Evolutionary conservation across 2,113 vertebrate species (phyloP).

Genomic region (Dissostichus mawsoni): DNA sequence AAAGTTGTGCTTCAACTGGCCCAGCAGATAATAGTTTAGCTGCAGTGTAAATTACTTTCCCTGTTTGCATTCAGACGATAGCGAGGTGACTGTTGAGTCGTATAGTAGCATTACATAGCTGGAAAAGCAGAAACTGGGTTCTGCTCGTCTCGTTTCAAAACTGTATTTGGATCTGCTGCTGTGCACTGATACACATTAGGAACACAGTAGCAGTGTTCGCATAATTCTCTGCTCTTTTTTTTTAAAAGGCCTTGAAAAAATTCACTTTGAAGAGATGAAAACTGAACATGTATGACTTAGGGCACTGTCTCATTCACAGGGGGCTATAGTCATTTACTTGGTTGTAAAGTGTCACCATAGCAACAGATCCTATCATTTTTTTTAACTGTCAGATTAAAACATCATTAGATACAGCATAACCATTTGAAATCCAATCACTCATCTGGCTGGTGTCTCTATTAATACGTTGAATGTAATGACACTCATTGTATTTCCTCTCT

Average conservation of each 20-base stretch:
- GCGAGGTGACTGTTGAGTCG: slow-evolving; percentile 48
- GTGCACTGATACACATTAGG: slow-evolving; percentile 23
- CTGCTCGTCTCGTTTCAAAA: slow-evolving; percentile 20
- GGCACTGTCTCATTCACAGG: background rate
- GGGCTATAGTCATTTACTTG: slow-evolving; percentile 16
- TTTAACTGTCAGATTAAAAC: slow-evolving; percentile 14
- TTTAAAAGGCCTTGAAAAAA: slow-evolving; percentile 9
- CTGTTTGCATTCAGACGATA: slow-evolving; percentile 26
- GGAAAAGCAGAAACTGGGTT: slow-evolving; percentile 14
- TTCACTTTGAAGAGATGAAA: slow-evolving; percentile 15
- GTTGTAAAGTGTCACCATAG: slow-evolving; percentile 30
- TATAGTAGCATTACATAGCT: slow-evolving; percentile 50
- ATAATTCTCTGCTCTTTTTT: slow-evolving; percentile 1
- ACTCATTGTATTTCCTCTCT: slow-evolving; percentile 52
- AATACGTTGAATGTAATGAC: slow-evolving; percentile 16
- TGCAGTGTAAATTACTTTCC: slow-evolving; percentile 39
- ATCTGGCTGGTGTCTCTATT: slow-evolving; percentile 6
- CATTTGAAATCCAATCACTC: slow-evolving; percentile 43
- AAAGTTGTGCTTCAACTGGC: slow-evolving; percentile 47
- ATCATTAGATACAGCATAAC: slow-evolving; percentile 31
- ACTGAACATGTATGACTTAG: slow-evolving; percentile 5
- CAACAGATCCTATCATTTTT: slow-evolving; percentile 36
- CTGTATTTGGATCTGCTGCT: slow-evolving; percentile 43
- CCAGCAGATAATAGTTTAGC: slow-evolving; percentile 54
- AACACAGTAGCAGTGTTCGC: slow-evolving; percentile 1